Percentiles rank a stretch among this genome's conserved stretches.
These are phyloP conservation scores for Phania funesta DNA, from an alignment of 2,888 invertebrate species.

Conservation along the genomic window DNA sequence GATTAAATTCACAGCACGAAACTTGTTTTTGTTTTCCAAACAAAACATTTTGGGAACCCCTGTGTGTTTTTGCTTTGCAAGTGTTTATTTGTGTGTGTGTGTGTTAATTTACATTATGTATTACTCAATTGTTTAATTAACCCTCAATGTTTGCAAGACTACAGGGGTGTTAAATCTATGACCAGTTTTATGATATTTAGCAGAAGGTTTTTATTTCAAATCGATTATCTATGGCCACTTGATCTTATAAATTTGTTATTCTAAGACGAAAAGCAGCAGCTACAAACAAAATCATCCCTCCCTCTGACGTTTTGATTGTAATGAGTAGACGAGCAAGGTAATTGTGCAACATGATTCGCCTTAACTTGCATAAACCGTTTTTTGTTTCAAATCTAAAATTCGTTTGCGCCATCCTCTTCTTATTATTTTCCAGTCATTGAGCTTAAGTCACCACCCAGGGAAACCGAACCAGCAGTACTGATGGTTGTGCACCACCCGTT, in stretches of 20 bases:
- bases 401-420: conserved; percentile 27
- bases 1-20: not conserved
- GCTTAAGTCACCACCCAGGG: conserved; percentile 7
- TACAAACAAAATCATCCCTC: conserved; percentile 10
- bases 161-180: not conserved
- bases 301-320: not conserved
- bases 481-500: conserved; percentile 52
- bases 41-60: not conserved
- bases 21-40: too few relatives aligned
- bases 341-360: conserved; percentile 60
- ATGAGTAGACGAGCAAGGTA: conserved; percentile 11
- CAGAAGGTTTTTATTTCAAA: conserved; percentile 68
- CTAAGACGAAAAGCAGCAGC: conserved; percentile 13
- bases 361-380: conserved; percentile 42
- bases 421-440: conserved; percentile 31
- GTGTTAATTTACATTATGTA: conserved; percentile 28
- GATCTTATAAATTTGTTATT: conserved; percentile 75
- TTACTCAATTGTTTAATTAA: conserved; percentile 46
- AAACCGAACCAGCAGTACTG: not conserved
- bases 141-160: not conserved
- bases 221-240: conserved; percentile 80
- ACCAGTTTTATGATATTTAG: not conserved
- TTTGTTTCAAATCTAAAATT: conserved; percentile 13
- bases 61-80: not conserved
- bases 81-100: not conserved